Conservation (phyloP, 2,888 invertebrate genomes). For the Altica lythri region DNA sequence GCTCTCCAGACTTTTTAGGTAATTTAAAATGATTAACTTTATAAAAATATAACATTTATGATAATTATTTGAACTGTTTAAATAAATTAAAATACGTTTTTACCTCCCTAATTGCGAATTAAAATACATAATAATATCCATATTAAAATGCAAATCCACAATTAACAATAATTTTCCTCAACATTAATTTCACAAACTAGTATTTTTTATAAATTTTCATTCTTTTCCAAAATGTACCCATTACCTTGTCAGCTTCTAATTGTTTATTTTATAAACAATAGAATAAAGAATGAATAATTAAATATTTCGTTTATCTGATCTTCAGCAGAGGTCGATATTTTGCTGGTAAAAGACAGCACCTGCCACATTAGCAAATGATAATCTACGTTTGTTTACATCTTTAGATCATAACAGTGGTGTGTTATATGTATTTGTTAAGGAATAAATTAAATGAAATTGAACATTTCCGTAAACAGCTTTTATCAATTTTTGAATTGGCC, state of each 20-base stretch:
- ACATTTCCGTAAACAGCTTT: no score
- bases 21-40: no score
- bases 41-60: no score
- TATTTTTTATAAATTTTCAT: conserved; percentile 16
- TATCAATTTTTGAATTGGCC: no score
- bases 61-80: no score
- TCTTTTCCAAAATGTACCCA: conserved; percentile 25
- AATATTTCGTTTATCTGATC: conserved; percentile 36
- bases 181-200: background rate
- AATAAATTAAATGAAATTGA: no score
- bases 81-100: no score
- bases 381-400: conserved; percentile 22
- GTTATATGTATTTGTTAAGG: background rate
- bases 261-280: conserved; percentile 24
- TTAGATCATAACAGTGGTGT: background rate
- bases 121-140: no score
- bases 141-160: no score
- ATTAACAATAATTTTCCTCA: background rate
- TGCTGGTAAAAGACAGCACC: conserved; percentile 28
- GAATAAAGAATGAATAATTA: conserved; percentile 33
- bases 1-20: no score
- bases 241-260: conserved; percentile 32
- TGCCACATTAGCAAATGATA: conserved; percentile 32
- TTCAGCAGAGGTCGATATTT: conserved; percentile 35
- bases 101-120: no score